Percentiles rank a stretch among this genome's conserved stretches.
These are phyloP conservation scores for Ictidomys tridecemlineatus DNA, from an alignment of 2,113 vertebrate species.

Conservation along the genomic window DNA sequence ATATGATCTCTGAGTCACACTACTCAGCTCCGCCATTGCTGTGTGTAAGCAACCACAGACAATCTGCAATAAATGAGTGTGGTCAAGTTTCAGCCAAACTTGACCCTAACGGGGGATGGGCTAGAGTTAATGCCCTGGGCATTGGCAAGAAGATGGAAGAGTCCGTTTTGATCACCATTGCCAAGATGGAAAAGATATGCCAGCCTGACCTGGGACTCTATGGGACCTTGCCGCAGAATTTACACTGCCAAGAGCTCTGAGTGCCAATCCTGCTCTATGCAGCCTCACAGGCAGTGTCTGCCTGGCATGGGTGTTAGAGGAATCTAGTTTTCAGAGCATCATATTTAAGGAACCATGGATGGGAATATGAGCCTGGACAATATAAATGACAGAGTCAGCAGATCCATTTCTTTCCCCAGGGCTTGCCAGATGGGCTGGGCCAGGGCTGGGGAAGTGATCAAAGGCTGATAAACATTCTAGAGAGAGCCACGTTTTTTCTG, in stretches of 20 bases:
- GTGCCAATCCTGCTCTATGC: background rate
- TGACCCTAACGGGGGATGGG: background rate
- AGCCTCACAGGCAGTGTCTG: background rate
- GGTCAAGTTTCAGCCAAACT: background rate
- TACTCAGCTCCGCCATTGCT: background rate
- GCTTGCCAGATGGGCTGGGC: conserved; percentile 21
- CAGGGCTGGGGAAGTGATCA: background rate
- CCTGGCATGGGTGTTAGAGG: background rate
- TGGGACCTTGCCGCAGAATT: background rate
- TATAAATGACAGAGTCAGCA: background rate
- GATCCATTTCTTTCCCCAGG: background rate
- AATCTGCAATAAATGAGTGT: rapidly evolving
- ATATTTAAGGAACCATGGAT: background rate
- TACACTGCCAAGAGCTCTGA: background rate
- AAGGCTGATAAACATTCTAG: background rate
- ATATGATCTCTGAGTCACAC: background rate
- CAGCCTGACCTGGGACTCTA: background rate
- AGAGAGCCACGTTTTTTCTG: background rate
- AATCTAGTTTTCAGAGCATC: background rate
- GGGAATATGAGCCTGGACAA: background rate
- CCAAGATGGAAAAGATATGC: background rate
- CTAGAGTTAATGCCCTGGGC: background rate
- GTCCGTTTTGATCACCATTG: background rate
- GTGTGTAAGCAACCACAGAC: background rate
- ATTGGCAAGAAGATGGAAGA: background rate